Evolutionary conservation across 2,797 vertebrate genomes (phyloP).

Genomic region (Pterois miles): DNA sequence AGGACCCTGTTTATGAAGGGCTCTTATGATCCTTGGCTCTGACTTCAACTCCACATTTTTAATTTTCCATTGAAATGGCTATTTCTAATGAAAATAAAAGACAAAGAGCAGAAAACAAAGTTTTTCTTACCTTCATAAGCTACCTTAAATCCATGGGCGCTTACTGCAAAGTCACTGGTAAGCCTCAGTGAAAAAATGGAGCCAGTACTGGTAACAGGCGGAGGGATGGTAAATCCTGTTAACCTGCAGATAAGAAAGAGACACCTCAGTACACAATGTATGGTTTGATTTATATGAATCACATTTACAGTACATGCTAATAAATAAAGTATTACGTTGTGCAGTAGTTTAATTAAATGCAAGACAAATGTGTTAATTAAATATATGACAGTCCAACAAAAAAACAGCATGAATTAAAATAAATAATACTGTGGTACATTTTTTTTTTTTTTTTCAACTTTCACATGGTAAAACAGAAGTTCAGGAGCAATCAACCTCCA

Average conservation of each 20-base stretch:
- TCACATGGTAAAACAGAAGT: background rate
- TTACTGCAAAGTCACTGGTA: constrained; percentile 99
- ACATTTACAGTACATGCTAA: background rate
- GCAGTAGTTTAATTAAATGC: background rate
- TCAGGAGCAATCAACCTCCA: background rate
- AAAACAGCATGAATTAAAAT: background rate
- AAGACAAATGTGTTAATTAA: background rate
- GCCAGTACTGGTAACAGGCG: constrained; percentile 96
- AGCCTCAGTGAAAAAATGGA: constrained; percentile 97
- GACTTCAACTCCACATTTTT: background rate
- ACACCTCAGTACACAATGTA: constrained; percentile 10
- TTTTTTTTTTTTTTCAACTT: too few species aligned
- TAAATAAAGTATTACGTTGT: background rate
- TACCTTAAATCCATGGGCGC: constrained; percentile 98
- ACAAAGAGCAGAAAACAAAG: constrained; percentile 23
- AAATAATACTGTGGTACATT: background rate
- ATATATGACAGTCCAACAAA: background rate
- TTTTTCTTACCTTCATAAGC: constrained; percentile 96
- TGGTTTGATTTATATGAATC: constrained; percentile 8
- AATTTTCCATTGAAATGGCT: background rate
- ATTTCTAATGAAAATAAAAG: constrained; percentile 7
- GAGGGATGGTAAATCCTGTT: constrained; percentile 98
- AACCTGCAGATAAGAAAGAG: constrained; percentile 85
- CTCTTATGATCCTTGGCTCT: background rate
- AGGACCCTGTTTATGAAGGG: constrained; percentile 9